Percentiles rank a stretch among this genome's conserved stretches.
These are phyloP conservation scores for Bedellia somnulentella DNA, from an alignment of 2,888 invertebrate genomes.

Conservation along the genomic window DNA sequence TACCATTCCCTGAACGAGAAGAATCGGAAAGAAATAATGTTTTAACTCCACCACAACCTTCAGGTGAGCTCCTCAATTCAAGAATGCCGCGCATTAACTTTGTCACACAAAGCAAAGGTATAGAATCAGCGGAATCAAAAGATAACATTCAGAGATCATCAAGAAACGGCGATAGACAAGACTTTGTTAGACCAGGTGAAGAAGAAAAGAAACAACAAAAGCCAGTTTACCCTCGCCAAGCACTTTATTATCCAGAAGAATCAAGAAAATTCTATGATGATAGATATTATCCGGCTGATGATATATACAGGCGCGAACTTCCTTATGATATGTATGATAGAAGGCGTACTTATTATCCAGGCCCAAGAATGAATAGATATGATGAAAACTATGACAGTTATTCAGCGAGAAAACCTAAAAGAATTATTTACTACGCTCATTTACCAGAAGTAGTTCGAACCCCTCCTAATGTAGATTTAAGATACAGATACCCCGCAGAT, in stretches of 20 bases:
- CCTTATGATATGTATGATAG: slow-evolving; percentile 41
- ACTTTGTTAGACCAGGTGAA: slow-evolving; percentile 46
- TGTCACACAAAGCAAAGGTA: slow-evolving; percentile 63
- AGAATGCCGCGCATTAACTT: slow-evolving; percentile 68
- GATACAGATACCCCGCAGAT: slow-evolving; percentile 51
- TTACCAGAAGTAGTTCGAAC: slow-evolving; percentile 68
- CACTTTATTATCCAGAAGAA: slow-evolving; percentile 50
- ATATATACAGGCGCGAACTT: slow-evolving; percentile 41
- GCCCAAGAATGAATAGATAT: slow-evolving; percentile 36
- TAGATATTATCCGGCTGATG: slow-evolving; percentile 33
- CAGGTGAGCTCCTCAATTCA: slow-evolving; percentile 56
- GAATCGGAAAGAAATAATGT: slow-evolving; percentile 33
- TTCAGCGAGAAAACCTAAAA: slow-evolving; percentile 51
- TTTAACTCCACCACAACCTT: slow-evolving; percentile 54
- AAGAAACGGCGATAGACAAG: slow-evolving; percentile 43
- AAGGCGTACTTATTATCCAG: slow-evolving; percentile 20
- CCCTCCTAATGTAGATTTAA: slow-evolving; percentile 58
- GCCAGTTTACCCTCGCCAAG: slow-evolving; percentile 48
- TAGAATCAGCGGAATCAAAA: slow-evolving; percentile 52
- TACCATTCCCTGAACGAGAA: slow-evolving; percentile 48
- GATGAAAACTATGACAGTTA: slow-evolving; percentile 42
- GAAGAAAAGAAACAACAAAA: slow-evolving; percentile 20
- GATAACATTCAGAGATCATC: slow-evolving; percentile 43
- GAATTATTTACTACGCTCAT: slow-evolving; percentile 72
- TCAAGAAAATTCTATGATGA: slow-evolving; percentile 40